phyloP scores from a whole-genome alignment of 2,888 invertebrate genomes.

The Omphaloscelis lunosa region DNA sequence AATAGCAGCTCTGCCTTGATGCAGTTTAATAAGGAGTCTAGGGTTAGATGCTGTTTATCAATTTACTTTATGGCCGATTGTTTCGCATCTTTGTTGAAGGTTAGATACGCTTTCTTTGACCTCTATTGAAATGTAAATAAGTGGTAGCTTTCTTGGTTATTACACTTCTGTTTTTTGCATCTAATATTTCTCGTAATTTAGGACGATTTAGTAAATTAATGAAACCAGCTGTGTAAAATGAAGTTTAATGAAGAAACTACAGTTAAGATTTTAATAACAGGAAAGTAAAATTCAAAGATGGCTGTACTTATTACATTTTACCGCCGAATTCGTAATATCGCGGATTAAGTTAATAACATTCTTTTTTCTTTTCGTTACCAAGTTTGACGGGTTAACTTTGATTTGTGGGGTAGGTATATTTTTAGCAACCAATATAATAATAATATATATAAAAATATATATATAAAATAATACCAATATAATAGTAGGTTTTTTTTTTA shows the following conservation, averaged over 20 bases:
- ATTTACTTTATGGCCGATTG: conserved; percentile 56
- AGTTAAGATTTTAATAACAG: conserved; percentile 35
- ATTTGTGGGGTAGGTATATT: no score
- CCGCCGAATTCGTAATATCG: conserved; percentile 12
- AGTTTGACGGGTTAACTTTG: conserved; percentile 9
- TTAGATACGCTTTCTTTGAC: conserved; percentile 69
- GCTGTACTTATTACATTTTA: conserved; percentile 24
- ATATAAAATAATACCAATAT: no score
- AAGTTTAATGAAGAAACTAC: conserved; percentile 14
- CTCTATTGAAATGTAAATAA: conserved; percentile 67
- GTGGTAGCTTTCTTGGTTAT: conserved; percentile 15
- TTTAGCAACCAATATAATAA: no score
- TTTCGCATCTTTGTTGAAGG: conserved; percentile 59
- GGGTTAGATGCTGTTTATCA: conserved; percentile 43
- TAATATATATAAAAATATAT: no score
- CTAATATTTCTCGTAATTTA: conserved; percentile 1
- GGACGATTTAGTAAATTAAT: not conserved
- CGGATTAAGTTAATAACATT: conserved; percentile 20
- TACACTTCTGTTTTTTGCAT: not conserved
- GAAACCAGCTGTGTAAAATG: conserved; percentile 7
- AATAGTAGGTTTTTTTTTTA: no score
- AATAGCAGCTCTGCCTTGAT: conserved; percentile 21
- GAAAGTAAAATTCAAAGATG: conserved; percentile 32
- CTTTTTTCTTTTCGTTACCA: conserved; percentile 14
- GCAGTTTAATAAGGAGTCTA: conserved; percentile 46